Evolutionary conservation across 1,140 invertebrate species (phyloP), one percentile per base, ranked within the genome.

Genomic region (Drosophila serrata): DNA sequence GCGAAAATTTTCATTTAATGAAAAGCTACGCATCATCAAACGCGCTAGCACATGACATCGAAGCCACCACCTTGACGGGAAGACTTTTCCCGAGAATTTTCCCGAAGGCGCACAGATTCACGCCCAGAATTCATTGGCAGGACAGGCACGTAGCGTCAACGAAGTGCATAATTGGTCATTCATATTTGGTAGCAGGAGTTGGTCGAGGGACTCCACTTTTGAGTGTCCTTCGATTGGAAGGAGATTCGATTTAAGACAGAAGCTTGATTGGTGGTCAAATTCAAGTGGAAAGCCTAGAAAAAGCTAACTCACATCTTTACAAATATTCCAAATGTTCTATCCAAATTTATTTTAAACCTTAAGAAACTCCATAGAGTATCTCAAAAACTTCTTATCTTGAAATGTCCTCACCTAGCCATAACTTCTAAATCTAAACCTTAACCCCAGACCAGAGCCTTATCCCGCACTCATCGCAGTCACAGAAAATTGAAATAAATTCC

Each of bases 21-120:
- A 90, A 90, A 90, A 90, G 85, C 85, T 90, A 90, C 85, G 85
- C 86, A 90, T 90, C 85, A 90, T 90, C 85, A 90, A 90, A 85
- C 78, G 68, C 58, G 61, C 53, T 43, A 70, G 76, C 65, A 84
- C 85, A 90, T 70, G 84, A 76, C 76, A 79, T 53, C 59, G 46
- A 37, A 13, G 56, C 49, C 63, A 46, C 63, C 39, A 61, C 48
- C 59, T 42, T 27, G 63, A 35, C 39, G 40, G 24, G 15, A 29
- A 37, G 51, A 24, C 51, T n/a, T 55, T 42, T 42, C 31, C 22
- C 61, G 60, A 45, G 60, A 65, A 37, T 55, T 55, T 55, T 35
- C 33, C 51, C 19, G 19, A 53, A 53, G 51, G 51, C 51, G 5
- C 49, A 53, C 49, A 37, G 49, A 53, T 22, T 53, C 49, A 31